Conservation (phyloP, 2,888 invertebrate species). For the Blera fallax region DNA sequence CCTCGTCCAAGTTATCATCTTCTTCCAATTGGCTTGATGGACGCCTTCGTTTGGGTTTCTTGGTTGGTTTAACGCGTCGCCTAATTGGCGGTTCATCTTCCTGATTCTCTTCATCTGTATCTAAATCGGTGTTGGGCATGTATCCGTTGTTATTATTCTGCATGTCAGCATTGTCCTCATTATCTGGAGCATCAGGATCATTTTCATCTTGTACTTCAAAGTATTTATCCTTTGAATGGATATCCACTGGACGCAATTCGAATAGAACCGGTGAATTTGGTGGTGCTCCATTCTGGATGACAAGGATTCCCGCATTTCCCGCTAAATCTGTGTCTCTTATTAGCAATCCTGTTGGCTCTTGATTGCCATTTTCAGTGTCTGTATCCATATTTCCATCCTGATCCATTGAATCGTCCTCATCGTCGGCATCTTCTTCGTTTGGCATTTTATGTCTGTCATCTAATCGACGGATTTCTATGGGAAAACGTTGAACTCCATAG, state of each 20-base stretch:
- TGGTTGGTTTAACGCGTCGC: neutral
- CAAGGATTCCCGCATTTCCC: slow-evolving; percentile 25
- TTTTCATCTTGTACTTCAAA: neutral
- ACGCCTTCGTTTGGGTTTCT: slow-evolving; percentile 14
- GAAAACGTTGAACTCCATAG: slow-evolving; percentile 30
- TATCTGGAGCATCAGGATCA: neutral
- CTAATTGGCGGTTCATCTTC: neutral
- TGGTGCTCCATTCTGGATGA: neutral
- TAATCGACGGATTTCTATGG: slow-evolving; percentile 16
- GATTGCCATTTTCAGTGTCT: neutral
- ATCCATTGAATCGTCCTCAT: neutral
- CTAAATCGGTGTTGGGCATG: neutral
- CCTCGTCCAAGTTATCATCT: neutral
- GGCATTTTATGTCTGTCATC: neutral
- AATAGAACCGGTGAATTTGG: slow-evolving; percentile 22
- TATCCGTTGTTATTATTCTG: neutral
- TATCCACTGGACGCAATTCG: slow-evolving; percentile 33
- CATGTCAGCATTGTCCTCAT: neutral
- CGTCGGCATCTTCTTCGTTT: neutral
- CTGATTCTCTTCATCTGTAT: neutral
- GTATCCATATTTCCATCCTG: neutral
- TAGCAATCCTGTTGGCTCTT: neutral
- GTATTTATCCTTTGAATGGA: neutral
- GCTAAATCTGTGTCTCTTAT: slow-evolving; percentile 19
- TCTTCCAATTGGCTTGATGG: neutral